These are phyloP conservation scores for Strix uralensis DNA, from an alignment of 2,113 vertebrate genomes.

Conservation along the genomic window DNA sequence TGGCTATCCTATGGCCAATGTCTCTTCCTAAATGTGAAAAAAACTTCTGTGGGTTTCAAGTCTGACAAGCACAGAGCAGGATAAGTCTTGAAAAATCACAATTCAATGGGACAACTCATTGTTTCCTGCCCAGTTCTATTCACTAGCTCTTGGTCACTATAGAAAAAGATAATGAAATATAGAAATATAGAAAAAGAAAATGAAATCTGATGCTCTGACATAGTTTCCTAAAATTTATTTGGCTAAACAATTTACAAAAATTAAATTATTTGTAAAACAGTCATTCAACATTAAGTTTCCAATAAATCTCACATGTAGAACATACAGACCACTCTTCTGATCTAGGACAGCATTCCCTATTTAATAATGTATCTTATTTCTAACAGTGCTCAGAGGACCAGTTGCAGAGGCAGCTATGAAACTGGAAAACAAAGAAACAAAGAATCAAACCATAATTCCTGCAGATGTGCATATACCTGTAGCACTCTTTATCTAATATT, in stretches of 20 bases:
- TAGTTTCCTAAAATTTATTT: background rate
- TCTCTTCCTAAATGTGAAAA: background rate
- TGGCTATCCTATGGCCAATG: rapidly evolving
- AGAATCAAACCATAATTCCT: background rate
- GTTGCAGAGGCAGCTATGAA: background rate
- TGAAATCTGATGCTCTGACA: background rate
- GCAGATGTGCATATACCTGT: background rate
- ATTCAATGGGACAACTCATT: background rate
- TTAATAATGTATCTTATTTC: background rate
- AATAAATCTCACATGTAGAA: background rate
- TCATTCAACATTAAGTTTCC: background rate
- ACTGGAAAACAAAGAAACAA: background rate
- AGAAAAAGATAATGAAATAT: background rate
- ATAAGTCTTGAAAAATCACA: background rate
- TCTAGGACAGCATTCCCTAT: background rate
- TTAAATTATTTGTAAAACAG: background rate
- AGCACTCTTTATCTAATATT: background rate
- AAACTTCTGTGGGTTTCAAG: background rate
- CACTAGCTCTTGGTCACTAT: background rate
- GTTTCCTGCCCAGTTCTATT: background rate
- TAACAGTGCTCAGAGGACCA: background rate
- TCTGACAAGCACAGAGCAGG: background rate
- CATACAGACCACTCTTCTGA: background rate
- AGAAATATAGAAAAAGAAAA: background rate
- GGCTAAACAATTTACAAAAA: background rate